phyloP scores from a whole-genome alignment of 35 echinoderm and acorn worm species.

The Apostichopus californicus region DNA sequence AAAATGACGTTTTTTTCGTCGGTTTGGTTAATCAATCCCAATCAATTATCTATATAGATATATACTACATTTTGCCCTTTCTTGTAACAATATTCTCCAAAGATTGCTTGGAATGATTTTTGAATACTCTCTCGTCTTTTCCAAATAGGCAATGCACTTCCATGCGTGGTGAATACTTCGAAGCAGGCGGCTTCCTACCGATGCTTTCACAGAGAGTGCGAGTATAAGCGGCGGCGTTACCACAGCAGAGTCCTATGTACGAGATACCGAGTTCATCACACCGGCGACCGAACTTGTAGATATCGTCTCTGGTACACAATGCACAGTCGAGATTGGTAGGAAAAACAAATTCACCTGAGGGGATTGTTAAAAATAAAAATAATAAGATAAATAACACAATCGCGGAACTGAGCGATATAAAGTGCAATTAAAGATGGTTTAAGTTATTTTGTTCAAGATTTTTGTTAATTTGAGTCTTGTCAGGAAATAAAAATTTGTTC shows the following conservation, averaged over 20 bases:
- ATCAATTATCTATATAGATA: too few species aligned
- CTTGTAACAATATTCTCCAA: too few species aligned
- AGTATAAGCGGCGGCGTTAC: conserved; percentile 67
- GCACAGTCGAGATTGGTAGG: conserved; percentile 63
- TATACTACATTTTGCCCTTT: too few species aligned
- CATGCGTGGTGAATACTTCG: conserved; percentile 66
- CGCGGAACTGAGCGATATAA: not conserved
- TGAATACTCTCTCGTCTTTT: not conserved
- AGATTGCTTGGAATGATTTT: not conserved
- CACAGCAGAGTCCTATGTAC: conserved; percentile 74
- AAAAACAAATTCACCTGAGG: conserved; percentile 29
- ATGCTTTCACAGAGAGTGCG: conserved; percentile 12
- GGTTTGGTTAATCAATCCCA: too few species aligned
- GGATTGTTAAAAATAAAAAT: not conserved
- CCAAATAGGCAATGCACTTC: conserved; percentile 69
- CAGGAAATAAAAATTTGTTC: not conserved
- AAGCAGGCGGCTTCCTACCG: conserved; percentile 64
- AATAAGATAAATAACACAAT: not conserved
- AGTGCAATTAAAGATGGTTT: not conserved
- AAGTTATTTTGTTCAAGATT: not conserved
- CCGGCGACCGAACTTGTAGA: conserved; percentile 62
- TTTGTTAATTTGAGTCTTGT: not conserved
- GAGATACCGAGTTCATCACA: conserved; percentile 52
- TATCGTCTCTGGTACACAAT: conserved; percentile 46
- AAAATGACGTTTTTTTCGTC: too few species aligned